Conservation (phyloP, 2,113 vertebrate genomes). For the Corynorhinus townsendii region DNA sequence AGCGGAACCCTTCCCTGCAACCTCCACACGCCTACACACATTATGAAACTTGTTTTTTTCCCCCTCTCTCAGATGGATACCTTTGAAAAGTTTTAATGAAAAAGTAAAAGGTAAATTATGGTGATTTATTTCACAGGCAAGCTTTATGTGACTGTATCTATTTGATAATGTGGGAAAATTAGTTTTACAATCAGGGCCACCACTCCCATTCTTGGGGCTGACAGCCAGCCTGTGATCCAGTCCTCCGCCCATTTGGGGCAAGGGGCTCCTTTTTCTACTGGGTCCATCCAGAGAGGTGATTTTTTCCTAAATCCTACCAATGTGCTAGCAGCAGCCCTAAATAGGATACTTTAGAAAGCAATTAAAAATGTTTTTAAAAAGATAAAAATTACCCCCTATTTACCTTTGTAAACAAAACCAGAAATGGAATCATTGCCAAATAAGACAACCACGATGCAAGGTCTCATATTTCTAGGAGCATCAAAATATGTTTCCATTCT, state of each 20-base stretch:
- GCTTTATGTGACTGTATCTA: neutral
- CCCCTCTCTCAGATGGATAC: neutral
- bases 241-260: rapidly evolving
- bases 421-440: neutral
- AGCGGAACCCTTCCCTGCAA: neutral
- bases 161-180: neutral
- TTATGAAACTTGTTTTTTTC: neutral
- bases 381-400: neutral
- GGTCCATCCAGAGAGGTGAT: neutral
- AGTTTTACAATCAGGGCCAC: neutral
- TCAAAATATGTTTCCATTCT: neutral
- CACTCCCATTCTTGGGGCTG: no score
- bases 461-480: neutral
- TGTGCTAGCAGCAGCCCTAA: neutral
- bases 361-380: neutral
- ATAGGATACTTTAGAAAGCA: neutral
- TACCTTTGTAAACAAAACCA: neutral
- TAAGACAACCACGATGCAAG: neutral
- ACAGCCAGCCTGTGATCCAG: neutral
- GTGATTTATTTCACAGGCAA: neutral
- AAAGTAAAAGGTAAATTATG: neutral
- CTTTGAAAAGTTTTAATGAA: constrained; percentile 7
- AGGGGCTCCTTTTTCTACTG: neutral
- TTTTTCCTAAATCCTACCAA: neutral
- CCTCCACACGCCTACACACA: no score